Evolutionary conservation across 2,113 vertebrate genomes (phyloP).

Genomic region (Neopipo cinnamomea): DNA sequence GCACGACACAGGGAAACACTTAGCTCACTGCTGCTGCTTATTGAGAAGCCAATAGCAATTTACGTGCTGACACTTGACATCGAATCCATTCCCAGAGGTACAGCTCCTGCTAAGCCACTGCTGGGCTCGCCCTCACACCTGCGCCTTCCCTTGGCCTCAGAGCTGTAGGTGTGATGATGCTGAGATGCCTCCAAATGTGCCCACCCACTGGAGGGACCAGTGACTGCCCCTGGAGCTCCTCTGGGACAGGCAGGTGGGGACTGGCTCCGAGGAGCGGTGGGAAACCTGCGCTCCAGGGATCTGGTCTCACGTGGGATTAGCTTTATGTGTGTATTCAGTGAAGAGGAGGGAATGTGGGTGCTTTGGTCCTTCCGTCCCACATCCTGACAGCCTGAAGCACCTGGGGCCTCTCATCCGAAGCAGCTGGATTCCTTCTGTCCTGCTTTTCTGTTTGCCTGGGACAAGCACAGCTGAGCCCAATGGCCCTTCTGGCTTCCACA

Average conservation of each 20-base stretch:
- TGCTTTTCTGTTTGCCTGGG: background rate
- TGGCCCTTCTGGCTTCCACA: background rate
- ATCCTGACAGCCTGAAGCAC: background rate
- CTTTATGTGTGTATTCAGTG: rapidly evolving
- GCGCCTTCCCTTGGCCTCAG: background rate
- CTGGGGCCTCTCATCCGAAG: no score
- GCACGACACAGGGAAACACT: slow-evolving; percentile 85
- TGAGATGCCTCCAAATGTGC: rapidly evolving
- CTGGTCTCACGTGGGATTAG: background rate
- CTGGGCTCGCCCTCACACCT: background rate
- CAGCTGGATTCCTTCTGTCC: background rate
- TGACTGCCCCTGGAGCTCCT: background rate
- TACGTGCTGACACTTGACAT: slow-evolving; percentile 89
- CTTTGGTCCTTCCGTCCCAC: background rate
- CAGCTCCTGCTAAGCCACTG: slow-evolving; percentile 43
- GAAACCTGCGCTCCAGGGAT: background rate
- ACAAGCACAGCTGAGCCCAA: background rate
- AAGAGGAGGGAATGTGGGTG: background rate
- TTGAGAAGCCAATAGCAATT: slow-evolving; percentile 99
- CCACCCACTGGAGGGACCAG: rapidly evolving
- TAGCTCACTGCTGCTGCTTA: slow-evolving; percentile 89
- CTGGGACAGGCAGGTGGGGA: background rate
- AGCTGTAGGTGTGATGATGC: background rate
- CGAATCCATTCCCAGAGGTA: slow-evolving; percentile 74
- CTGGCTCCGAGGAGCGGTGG: rapidly evolving